Percentiles rank a stretch among this genome's conserved stretches.
phyloP scores from a whole-genome alignment of 2,797 vertebrate genomes.

The Gobionotothen gibberifrons region DNA sequence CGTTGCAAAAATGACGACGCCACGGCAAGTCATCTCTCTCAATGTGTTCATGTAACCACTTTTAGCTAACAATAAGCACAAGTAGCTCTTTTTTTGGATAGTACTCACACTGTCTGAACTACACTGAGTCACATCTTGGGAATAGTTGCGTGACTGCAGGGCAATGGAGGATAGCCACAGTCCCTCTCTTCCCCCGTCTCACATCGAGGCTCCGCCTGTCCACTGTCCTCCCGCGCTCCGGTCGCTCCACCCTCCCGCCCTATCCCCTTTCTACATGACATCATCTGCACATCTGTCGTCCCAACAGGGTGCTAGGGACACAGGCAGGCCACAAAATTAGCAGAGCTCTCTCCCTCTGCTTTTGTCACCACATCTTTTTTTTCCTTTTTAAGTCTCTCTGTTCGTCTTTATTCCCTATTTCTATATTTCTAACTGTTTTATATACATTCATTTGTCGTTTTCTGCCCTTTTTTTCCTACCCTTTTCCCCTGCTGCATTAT shows the following conservation, averaged over 20 bases:
- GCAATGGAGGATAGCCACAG: constrained; percentile 53
- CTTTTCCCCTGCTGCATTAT: constrained; percentile 12
- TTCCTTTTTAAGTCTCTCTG: constrained; percentile 15
- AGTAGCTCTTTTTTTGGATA: constrained; percentile 27
- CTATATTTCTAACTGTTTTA: constrained; percentile 6
- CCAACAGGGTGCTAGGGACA: constrained; percentile 83
- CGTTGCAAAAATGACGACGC: constrained; percentile 32
- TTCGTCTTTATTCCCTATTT: constrained; percentile 18
- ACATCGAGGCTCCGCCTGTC: constrained; percentile 68
- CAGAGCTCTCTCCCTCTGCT: constrained; percentile 57
- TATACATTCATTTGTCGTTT: constrained; percentile 18
- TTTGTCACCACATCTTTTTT: constrained; percentile 61
- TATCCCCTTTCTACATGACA: constrained; percentile 83
- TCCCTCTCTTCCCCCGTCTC: constrained; percentile 43
- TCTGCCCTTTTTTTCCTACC: constrained; percentile 5
- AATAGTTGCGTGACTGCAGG: constrained; percentile 60
- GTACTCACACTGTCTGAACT: constrained; percentile 24
- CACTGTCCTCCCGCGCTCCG: constrained; percentile 74
- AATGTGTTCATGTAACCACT: background rate
- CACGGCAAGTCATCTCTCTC: background rate
- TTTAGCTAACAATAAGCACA: background rate
- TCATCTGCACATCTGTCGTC: constrained; percentile 87
- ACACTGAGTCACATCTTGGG: constrained; percentile 41
- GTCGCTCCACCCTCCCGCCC: constrained; percentile 74
- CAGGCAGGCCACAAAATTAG: constrained; percentile 81